These are phyloP conservation scores for Brachionus koreanus DNA, from an alignment of 1,140 invertebrate species.

Conservation along the genomic window DNA sequence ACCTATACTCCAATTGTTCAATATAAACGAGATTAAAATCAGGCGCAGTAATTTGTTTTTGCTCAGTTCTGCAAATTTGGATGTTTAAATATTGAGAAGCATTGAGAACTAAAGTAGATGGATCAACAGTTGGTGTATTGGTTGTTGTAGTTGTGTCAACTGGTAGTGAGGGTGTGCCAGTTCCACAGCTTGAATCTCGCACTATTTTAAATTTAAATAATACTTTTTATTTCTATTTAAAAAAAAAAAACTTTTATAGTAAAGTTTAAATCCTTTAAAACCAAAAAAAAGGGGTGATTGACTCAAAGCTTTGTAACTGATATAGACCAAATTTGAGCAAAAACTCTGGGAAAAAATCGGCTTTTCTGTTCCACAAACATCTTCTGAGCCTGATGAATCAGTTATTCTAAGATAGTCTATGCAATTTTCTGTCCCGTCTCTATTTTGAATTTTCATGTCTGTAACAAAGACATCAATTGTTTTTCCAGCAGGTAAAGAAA, in stretches of 20 bases:
- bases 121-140: neutral
- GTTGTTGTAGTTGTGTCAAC: neutral
- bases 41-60: neutral
- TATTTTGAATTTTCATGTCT: constrained; percentile 29
- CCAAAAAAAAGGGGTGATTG: neutral
- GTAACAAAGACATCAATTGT: constrained; percentile 3
- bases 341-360: neutral
- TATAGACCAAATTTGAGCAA: constrained; percentile 22
- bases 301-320: constrained; percentile 8
- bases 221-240: neutral
- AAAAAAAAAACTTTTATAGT: constrained; percentile 9
- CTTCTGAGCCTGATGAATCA: neutral
- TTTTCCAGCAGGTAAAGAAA: constrained; percentile 1
- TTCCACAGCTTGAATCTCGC: constrained; percentile 20
- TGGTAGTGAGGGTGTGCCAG: neutral
- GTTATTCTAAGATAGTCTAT: neutral
- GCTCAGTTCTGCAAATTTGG: neutral
- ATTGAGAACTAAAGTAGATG: neutral
- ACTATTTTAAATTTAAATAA: neutral
- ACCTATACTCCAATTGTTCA: constrained; percentile 28
- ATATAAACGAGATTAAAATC: constrained; percentile 10
- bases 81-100: neutral
- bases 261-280: constrained; percentile 34
- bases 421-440: constrained; percentile 30
- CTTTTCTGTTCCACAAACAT: neutral